A percentile compares a stretch with the other conserved stretches of the same genome.
These are phyloP conservation scores for Neoascia interrupta DNA, from an alignment of 2,888 invertebrate species.

Conservation along the genomic window DNA sequence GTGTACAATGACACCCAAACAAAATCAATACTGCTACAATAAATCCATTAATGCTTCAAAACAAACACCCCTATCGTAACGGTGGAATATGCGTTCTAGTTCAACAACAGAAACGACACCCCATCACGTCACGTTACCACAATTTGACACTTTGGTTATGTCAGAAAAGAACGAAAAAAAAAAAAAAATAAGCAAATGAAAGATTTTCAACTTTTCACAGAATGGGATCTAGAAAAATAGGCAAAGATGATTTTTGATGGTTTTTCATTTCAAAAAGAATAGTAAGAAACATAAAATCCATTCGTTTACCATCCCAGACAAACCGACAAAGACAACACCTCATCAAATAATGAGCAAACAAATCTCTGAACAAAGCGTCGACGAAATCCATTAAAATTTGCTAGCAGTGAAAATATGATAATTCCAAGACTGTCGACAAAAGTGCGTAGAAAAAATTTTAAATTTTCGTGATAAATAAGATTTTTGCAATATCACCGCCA, in stretches of 20 bases:
- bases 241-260: constrained; percentile 61
- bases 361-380: constrained; percentile 53
- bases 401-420: constrained; percentile 71
- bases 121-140: constrained; percentile 39
- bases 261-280: constrained; percentile 54
- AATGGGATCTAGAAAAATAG: constrained; percentile 63
- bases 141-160: constrained; percentile 62
- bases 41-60: too few relatives aligned
- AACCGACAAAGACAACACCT: constrained; percentile 26
- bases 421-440: constrained; percentile 70
- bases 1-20: too few relatives aligned
- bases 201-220: constrained; percentile 64
- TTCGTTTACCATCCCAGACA: constrained; percentile 28
- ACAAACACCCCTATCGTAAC: not conserved
- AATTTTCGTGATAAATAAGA: constrained; percentile 70
- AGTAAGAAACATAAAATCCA: constrained; percentile 45
- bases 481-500: constrained; percentile 48
- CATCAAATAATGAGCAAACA: constrained; percentile 51
- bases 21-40: too few relatives aligned
- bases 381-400: constrained; percentile 56
- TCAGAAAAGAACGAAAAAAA: constrained; percentile 61
- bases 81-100: too few relatives aligned
- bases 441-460: constrained; percentile 71
- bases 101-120: not conserved
- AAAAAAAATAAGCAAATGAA: constrained; percentile 60